Evolutionary conservation across 1,140 invertebrate species (phyloP).

Genomic region (Polypedilum pembai): DNA sequence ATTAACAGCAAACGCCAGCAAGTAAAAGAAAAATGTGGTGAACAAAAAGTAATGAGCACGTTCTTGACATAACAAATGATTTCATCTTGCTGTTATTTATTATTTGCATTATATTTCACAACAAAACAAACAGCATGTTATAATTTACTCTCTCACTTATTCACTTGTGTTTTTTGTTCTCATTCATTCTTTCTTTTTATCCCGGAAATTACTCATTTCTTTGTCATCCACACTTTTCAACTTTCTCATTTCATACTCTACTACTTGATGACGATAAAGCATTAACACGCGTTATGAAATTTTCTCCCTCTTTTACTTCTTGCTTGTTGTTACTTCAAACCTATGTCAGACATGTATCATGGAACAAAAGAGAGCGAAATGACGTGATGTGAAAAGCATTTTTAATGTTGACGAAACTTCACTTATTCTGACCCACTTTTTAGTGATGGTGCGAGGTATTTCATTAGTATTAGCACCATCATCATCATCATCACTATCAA

Average conservation of each 20-base stretch:
- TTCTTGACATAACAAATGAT: no score
- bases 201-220: conserved; percentile 2
- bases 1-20: no score
- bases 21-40: no score
- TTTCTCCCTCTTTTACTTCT: no score
- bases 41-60: no score
- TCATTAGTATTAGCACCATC: background rate
- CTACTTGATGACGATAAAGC: background rate
- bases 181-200: no score
- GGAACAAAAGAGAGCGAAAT: conserved; percentile 17
- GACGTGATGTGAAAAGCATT: background rate
- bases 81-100: no score
- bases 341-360: conserved; percentile 24
- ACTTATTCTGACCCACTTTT: background rate
- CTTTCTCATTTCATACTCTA: conserved; percentile 1
- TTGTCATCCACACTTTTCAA: conserved; percentile 1
- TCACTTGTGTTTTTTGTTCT: no score
- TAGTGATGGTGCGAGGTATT: background rate
- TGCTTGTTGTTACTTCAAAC: background rate
- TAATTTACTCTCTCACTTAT: no score
- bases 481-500: no score
- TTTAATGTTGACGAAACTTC: background rate
- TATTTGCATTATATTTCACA: no score
- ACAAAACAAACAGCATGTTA: no score
- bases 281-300: conserved; percentile 13